Conservation (phyloP, 2,113 vertebrate genomes). For the Lepidiolamprologus cunningtoni region DNA sequence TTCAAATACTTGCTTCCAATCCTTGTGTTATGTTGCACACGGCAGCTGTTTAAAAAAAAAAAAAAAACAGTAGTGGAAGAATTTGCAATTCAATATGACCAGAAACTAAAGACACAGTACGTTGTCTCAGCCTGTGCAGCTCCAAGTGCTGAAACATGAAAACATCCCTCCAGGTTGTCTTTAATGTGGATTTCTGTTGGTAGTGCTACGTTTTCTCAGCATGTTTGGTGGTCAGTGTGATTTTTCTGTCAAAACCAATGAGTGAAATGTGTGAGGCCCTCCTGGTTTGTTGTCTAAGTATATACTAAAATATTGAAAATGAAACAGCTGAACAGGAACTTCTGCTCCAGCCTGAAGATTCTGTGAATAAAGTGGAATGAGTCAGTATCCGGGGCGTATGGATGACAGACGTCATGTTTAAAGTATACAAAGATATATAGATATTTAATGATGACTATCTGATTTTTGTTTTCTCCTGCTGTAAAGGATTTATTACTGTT, state of each 20-base stretch:
- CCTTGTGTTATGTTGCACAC: neutral
- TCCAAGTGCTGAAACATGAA: neutral
- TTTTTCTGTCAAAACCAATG: neutral
- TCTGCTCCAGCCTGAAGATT: neutral
- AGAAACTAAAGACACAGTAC: neutral
- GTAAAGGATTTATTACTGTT: conserved; percentile 30
- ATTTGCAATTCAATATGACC: neutral
- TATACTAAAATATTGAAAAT: neutral
- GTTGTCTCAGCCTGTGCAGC: neutral
- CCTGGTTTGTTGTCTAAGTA: neutral
- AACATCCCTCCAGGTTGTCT: conserved; percentile 8
- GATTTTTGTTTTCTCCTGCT: conserved; percentile 33
- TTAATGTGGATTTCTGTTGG: conserved; percentile 11
- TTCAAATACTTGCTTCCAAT: neutral
- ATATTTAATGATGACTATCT: conserved; percentile 50
- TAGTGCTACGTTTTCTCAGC: neutral
- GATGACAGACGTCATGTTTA: conserved; percentile 11
- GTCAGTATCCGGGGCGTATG: neutral
- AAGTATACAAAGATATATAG: conserved; percentile 31
- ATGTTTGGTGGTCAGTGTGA: conserved; percentile 14
- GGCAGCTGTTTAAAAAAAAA: neutral
- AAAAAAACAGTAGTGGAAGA: neutral
- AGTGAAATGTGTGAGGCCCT: neutral
- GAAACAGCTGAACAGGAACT: neutral
- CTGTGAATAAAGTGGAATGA: conserved; percentile 1